Evolutionary conservation across 2,113 vertebrate genomes (phyloP), one percentile per base, ranked within the genome.

Genomic region (Vombatus ursinus): DNA sequence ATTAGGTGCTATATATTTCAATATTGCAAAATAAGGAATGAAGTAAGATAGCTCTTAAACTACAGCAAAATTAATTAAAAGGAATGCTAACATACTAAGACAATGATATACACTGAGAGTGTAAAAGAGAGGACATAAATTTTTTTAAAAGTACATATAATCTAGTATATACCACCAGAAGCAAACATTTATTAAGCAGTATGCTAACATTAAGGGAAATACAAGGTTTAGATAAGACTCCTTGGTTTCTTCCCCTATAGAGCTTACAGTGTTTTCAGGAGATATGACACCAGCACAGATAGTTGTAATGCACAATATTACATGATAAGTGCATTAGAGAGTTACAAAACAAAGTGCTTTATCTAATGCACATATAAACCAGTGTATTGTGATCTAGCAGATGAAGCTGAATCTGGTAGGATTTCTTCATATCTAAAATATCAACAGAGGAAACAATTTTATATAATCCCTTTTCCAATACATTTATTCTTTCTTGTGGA

Each of bases 391-490:
- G 77, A 53, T 91, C 47, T 0, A 91, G 8, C 54, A 10, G 5
- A 94, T 61, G 89, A 77, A 90, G 24, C 50, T 25, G 91, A 53
- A 92, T 31, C 53, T 92, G 14, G n/a, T 92, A 11, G 49, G 0
- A 96, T 90, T 52, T 6, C 16, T 92, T 95, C 44, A 44, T 54
- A 93, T 77, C 61, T 77, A 77, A 77, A 93, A 89, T 47, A 49
- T 91, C 2, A n/a, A 92, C 4, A 95, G 23, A 91, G 92, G 48
- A 37, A 47, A 8, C 92, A 9, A 0, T 90, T 92, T 93, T 19
- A 50, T 50, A 50, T 61, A 19, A 90, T 91, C 90, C 53, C 44
- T 91, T 91, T 95, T 91, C 92, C 93, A 84, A n/a, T 24, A 93
- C 61, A 77, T n/a, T 31, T 89, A 44, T 91, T 92, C 31, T 53